Evolutionary conservation across 2,113 vertebrate species (phyloP), one percentile per base, ranked within the genome.

Genomic region (Pomatorhinus ruficollis): DNA sequence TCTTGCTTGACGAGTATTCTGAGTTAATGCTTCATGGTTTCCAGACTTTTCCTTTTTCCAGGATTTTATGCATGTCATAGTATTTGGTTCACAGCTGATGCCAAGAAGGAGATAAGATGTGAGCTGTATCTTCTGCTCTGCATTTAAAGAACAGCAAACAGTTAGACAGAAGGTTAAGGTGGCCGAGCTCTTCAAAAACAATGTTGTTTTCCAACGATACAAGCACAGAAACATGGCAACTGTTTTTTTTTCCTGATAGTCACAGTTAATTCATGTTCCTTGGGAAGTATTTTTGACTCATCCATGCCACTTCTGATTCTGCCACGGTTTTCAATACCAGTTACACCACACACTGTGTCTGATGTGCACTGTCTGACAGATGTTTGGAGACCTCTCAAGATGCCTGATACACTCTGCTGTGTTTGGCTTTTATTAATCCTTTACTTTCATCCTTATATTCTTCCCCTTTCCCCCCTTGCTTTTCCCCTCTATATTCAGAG

Each of bases 191-290:
- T 90, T 18, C 2, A 40, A 68, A 78, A 66, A 3, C 4, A 6
- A 30, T 6, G 5, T 0, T 1, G 45, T 33, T 70, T 87, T 92
- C 78, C 19, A 56, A 53, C 57, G 12, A 33, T 12, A 27, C 5
- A 19, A 44, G 4, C 6, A 5, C 18, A 68, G 5, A 14, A 57
- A 25, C 7, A 6, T 12, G 6, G 1, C 4, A 0, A 4, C 15
- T 31, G 15, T 24, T 17, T 11, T 28, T 17, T 12, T 14, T 39
- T 18, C 5, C 24, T 47, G 5, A 20, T 30, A 52, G 5, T 74
- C 10, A 12, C 14, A 60, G 28, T 1, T 69, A 42, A 28, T 5
- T 52, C 5, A 1, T 11, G 2, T 23, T 84, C 21, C 28, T 71
- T 37, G 15, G 45, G 15, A 56, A 23, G 3, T 6, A 5, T 16